A percentile compares a stretch with the other conserved stretches of the same genome.
These are phyloP conservation scores for Apteryx mantelli DNA, from an alignment of 2,113 vertebrate species.

Conservation along the genomic window DNA sequence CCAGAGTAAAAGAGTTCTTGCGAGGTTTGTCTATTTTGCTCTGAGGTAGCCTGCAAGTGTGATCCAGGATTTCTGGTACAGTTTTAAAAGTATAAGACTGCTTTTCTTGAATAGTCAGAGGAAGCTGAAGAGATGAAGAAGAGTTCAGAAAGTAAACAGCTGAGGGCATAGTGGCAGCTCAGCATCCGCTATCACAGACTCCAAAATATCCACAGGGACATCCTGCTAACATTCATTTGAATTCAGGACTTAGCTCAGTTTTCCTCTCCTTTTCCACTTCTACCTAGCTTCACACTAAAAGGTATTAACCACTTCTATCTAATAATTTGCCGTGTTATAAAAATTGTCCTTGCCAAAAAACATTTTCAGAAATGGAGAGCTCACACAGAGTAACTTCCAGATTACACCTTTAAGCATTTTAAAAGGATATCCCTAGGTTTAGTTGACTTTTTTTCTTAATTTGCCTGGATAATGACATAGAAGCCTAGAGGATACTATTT, in stretches of 20 bases:
- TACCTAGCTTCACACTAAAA: not conserved
- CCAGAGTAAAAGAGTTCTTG: not conserved
- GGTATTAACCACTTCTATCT: not conserved
- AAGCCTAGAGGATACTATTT: not conserved
- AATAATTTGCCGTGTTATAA: not conserved
- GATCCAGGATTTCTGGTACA: not conserved
- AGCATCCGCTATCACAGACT: not conserved
- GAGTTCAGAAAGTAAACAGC: not conserved
- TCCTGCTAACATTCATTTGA: not conserved
- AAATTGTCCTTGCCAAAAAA: not conserved
- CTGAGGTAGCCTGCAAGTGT: not conserved
- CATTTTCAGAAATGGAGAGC: not conserved
- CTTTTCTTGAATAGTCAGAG: not conserved
- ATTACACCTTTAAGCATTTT: not conserved
- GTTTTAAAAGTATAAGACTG: not conserved
- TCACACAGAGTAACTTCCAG: not conserved
- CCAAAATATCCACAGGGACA: not conserved
- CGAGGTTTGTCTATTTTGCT: not conserved
- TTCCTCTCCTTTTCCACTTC: not conserved
- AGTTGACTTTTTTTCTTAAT: not conserved
- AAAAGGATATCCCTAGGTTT: not conserved
- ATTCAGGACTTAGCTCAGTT: not conserved
- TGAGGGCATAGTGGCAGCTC: not conserved
- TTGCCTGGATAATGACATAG: not conserved
- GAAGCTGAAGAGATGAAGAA: not conserved